A percentile compares a stretch with the other conserved stretches of the same genome.
Conservation (phyloP, 2,113 vertebrate genomes). For the Plecturocebus donacophilus region DNA sequence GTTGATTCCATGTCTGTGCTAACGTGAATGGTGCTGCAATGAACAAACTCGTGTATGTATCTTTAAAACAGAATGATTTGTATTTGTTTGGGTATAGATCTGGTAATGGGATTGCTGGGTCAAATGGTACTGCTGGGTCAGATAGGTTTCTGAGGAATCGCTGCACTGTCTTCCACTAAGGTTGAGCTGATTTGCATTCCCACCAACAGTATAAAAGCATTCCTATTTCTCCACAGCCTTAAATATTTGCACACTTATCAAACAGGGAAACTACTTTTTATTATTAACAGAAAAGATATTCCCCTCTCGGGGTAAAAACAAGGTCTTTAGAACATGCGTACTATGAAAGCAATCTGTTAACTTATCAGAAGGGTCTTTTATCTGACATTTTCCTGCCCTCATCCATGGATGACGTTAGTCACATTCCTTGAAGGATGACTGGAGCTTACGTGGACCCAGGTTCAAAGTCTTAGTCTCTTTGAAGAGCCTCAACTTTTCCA, state of each 20-base stretch:
- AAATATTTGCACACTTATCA: not conserved
- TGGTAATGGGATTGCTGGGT: no score
- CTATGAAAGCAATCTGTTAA: not conserved
- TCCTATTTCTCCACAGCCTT: no score
- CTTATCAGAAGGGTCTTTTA: not conserved
- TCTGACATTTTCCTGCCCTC: not conserved
- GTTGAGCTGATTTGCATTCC: no score
- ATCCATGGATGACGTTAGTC: rapidly evolving
- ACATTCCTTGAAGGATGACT: not conserved
- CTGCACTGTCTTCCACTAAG: no score
- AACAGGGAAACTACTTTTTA: not conserved
- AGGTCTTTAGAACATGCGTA: not conserved
- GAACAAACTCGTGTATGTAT: no score
- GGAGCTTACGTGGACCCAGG: not conserved
- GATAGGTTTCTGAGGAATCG: no score
- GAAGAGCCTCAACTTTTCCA: not conserved
- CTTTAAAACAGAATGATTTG: no score
- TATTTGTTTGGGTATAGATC: no score
- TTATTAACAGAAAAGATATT: not conserved
- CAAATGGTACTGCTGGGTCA: no score
- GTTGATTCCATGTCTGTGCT: no score
- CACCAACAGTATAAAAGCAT: no score
- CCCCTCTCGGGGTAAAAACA: not conserved
- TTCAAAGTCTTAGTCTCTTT: not conserved
- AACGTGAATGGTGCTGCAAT: no score